Percentiles rank a stretch among this genome's conserved stretches.
These are phyloP conservation scores for Bilobella aurantiaca DNA, from an alignment of 1,140 invertebrate genomes.

Conservation along the genomic window DNA sequence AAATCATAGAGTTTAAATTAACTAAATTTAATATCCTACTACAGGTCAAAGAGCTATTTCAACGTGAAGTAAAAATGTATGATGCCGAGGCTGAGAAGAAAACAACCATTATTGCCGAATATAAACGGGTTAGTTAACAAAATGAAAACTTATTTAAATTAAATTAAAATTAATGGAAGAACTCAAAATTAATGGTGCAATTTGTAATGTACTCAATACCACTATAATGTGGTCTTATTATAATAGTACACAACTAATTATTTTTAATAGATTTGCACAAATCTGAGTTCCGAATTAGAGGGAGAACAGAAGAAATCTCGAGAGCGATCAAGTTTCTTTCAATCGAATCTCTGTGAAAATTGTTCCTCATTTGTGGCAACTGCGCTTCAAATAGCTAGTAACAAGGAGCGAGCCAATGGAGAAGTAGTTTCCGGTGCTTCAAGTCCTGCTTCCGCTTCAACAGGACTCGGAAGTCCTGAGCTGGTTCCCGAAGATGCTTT, in stretches of 20 bases:
- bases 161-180: no score
- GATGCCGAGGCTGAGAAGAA: slow-evolving; percentile 61
- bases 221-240: no score
- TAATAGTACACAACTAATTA: no score
- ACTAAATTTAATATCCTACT: not conserved
- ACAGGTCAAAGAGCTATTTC: slow-evolving; percentile 70
- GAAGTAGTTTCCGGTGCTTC: not conserved
- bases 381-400: slow-evolving; percentile 20
- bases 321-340: slow-evolving; percentile 28
- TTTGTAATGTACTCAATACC: no score
- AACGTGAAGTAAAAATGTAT: slow-evolving; percentile 63
- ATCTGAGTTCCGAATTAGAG: slow-evolving; percentile 58
- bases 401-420: not conserved
- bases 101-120: slow-evolving; percentile 71
- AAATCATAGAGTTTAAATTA: slow-evolving; percentile 16
- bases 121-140: slow-evolving; percentile 57
- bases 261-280: slow-evolving; percentile 62
- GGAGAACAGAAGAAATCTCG: slow-evolving; percentile 54
- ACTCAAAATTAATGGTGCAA: no score
- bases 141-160: no score
- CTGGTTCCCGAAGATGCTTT: slow-evolving; percentile 41
- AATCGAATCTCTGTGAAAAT: slow-evolving; percentile 28
- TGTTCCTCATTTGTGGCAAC: slow-evolving; percentile 28
- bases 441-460: not conserved
- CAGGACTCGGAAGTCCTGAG: not conserved